Evolutionary conservation across 2,888 invertebrate species (phyloP), one percentile per base, ranked within the genome.

Genomic region (Heteromyza rotundicornis): DNA sequence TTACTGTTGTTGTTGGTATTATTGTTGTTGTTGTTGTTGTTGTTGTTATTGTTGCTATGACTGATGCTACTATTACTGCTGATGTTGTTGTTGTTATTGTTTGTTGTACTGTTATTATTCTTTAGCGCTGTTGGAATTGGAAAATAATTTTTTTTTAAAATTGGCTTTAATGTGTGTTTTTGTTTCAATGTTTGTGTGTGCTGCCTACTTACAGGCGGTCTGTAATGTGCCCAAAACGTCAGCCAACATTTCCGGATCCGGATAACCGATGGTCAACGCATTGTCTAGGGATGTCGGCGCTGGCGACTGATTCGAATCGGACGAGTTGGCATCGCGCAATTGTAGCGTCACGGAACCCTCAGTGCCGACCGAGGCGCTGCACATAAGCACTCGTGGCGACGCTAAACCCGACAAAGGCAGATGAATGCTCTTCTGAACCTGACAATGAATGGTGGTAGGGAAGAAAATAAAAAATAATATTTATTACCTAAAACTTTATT

Each of bases 161-260:
- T 40, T 3, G 3, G 5, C 32, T 5, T 32, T 32, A 8, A 32
- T 8, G 12, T 32, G 32, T 12, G 32, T 32, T 8, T 32, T 5
- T 32, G 32, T 5, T 12, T 12, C 7, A 44, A 5, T n/a, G n/a
- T n/a, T n/a, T n/a, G 17, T 10, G 2, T 22, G 32, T 2, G 8
- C n/a, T 50, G 20, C 20, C 63, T 56, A 73, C 77, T 79, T 76
- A 82, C 83, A 88, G 75, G 83, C 83, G 77, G 84, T 82, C 75
- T 87, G 88, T 65, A 89, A 87, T 59, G 89, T 88, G 70, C 90
- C 88, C 69, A 91, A 85, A 75, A 91, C 85, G 81, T 91, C 91
- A 53, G 90, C 89, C 61, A 91, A 85, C 79, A 91, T 87, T 76
- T 90, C 90, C 24, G 90, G 88, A 83, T 91, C 91, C 78, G 90